A percentile compares a stretch with the other conserved stretches of the same genome.
These are phyloP conservation scores for Steinernema feltiae DNA, from an alignment of 1,140 invertebrate genomes.

Conservation along the genomic window DNA sequence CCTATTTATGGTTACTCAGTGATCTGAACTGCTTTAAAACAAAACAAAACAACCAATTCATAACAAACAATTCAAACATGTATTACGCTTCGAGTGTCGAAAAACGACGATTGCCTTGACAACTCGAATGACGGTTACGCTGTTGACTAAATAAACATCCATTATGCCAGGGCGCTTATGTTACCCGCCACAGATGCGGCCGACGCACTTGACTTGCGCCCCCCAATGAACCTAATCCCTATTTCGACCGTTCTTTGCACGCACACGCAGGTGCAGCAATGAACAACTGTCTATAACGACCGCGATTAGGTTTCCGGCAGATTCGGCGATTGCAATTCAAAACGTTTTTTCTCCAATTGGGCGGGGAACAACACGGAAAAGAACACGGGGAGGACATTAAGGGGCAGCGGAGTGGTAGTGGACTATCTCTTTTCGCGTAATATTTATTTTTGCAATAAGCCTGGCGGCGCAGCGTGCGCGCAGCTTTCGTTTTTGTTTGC, in stretches of 20 bases:
- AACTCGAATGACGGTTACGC: not conserved
- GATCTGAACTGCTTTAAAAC: too few species aligned
- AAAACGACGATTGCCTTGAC: not conserved
- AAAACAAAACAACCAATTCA: too few species aligned
- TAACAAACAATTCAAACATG: not conserved
- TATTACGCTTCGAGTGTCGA: not conserved
- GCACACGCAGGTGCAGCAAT: too few species aligned
- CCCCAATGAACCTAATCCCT: not conserved
- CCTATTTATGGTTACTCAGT: too few species aligned
- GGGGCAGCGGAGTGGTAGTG: not conserved
- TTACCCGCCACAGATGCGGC: not conserved
- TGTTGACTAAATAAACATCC: not conserved
- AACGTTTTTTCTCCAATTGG: not conserved
- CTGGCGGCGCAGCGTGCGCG: not conserved
- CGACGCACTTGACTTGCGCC: not conserved
- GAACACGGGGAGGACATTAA: not conserved
- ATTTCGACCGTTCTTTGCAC: too few species aligned
- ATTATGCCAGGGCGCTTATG: not conserved
- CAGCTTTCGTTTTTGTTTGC: not conserved
- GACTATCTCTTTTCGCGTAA: not conserved
- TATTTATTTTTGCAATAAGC: slow-evolving; percentile 1
- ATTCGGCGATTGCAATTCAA: too few species aligned
- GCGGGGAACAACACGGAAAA: too few species aligned
- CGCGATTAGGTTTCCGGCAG: not conserved
- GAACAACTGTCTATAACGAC: not conserved